Conservation (phyloP, 2,113 vertebrate genomes). For the Deroptyus accipitrinus region DNA sequence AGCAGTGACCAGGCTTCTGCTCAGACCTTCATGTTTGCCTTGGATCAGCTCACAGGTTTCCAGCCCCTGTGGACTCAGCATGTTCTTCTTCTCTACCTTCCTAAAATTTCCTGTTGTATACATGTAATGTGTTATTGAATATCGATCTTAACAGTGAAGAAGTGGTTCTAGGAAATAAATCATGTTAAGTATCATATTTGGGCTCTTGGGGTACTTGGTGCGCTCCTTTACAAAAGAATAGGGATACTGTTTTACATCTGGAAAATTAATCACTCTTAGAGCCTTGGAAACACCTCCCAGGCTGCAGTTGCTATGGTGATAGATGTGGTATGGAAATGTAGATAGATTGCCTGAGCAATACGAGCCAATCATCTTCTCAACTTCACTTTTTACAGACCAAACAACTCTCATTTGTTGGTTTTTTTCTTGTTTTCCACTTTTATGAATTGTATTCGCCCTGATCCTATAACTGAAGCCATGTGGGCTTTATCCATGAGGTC, state of each 20-base stretch:
- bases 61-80: not conserved
- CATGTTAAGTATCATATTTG: not conserved
- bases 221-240: not conserved
- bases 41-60: not conserved
- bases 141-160: fast-evolving
- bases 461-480: not conserved
- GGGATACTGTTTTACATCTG: not conserved
- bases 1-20: not conserved
- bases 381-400: not conserved
- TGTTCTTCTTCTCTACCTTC: not conserved
- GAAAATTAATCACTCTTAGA: constrained; percentile 35
- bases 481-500: not conserved
- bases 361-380: not conserved
- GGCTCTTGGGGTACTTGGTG: not conserved
- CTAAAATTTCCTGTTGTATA: not conserved
- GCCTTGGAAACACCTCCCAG: constrained; percentile 20
- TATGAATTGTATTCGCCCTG: not conserved
- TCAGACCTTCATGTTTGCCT: not conserved
- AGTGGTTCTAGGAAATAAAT: not conserved
- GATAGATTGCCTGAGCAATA: not conserved
- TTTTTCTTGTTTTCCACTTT: not conserved
- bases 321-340: not conserved
- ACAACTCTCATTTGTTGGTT: not conserved
- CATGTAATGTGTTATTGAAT: fast-evolving
- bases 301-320: constrained; percentile 59